Percentiles rank a stretch among this genome's conserved stretches.
Evolutionary conservation across 1,140 invertebrate species (phyloP).

Genomic region (Nephotettix cincticeps): DNA sequence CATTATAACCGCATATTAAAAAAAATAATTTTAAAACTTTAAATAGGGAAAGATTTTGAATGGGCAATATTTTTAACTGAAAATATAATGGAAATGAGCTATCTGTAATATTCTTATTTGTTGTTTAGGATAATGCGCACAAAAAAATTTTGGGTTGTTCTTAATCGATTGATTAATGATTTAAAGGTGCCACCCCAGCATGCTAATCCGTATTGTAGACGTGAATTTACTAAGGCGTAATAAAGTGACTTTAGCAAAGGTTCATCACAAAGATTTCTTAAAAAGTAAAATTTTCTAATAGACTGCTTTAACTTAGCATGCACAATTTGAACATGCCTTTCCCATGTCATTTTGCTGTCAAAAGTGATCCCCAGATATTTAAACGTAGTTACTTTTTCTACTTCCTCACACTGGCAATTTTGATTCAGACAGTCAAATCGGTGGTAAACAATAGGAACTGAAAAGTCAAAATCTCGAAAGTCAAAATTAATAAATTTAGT

Average conservation of each 20-base stretch:
- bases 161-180: neutral
- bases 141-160: neutral
- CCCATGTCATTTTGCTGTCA: neutral
- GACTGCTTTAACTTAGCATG: neutral
- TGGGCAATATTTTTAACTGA: neutral
- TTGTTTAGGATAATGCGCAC: neutral
- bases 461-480: neutral
- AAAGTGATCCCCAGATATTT: neutral
- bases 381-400: neutral
- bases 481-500: conserved; percentile 18
- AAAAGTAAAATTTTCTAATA: neutral
- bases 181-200: neutral
- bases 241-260: neutral
- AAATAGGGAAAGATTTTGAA: neutral
- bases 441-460: neutral
- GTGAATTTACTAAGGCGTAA: neutral
- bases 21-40: conserved; percentile 3
- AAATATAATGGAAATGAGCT: neutral
- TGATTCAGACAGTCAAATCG: no score
- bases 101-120: neutral
- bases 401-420: neutral
- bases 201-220: neutral
- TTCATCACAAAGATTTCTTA: neutral
- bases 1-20: neutral
- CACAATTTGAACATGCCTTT: neutral